Base-by-base conservation (phyloP, 2,888 invertebrate genomes). In the Andrena bicolor region DNA sequence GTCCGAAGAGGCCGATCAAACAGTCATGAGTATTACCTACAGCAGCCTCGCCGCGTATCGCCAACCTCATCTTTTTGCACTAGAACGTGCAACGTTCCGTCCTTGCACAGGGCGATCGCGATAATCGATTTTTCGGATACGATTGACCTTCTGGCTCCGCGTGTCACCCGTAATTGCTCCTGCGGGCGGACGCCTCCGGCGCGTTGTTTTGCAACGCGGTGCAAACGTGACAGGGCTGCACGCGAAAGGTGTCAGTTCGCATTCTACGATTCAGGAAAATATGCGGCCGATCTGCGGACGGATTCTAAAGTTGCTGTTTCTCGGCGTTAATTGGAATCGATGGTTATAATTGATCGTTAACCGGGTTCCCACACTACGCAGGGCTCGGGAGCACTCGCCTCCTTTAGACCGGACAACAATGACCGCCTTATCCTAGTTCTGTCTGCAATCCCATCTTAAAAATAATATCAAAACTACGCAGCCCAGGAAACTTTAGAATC, bases 11-110 rank as follows among this genome's bases (percentile, higher is more conserved):
- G 74, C 70, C 82, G 80, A 84, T 83, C 83, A 83, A 83, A 83
- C 83, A 83, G 78, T 83, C 82, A 82, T 82, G 83, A 83, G 83
- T 82, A 75, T 83, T 74, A 70, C 74, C 82, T 78, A 82, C 78
- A 68, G 73, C 58, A 77, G 78, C 53, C 65, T 56, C 35, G 48
- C 30, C 63, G 73, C 30, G 61, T 77, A 66, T 83, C 83, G 60
- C 41, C 13, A 16, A 51, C 63, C 60, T 80, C 66, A 68, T 81
- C 35, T 69, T 73, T 77, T 69, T 66, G 61, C 70, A 10, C 32
- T 16, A 26, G 53, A 58, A 60, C 56, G 51, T 64, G 69, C 71
- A 69, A 56, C 41, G 2, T 2, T n/a, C 56, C 7, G 8, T 10
- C 56, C 56, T 10, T 56, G 10, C 23, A 63, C 63, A n/a, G 20